Evolutionary conservation across 2,888 invertebrate species (phyloP), one percentile per base, ranked within the genome.

Genomic region (Andrena fulva): DNA sequence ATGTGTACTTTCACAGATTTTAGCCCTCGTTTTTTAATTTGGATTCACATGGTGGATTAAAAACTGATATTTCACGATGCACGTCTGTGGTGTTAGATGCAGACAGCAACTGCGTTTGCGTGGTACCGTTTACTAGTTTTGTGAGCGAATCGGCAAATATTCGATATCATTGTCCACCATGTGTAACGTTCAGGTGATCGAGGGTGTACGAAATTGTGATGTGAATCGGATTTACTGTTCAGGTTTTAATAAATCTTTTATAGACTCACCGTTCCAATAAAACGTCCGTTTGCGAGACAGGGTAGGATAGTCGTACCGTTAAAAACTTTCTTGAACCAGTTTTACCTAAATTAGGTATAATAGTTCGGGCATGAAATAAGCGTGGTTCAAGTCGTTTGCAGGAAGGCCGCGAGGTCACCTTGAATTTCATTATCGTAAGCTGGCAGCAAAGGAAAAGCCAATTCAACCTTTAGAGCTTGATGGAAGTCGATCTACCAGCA

Each of bases 361-460:
- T 42, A 42, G 4, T 42, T 42, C 42, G 42, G 42, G 42, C 4
- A 42, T 42, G 4, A 42, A 42, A 3, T 42, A 42, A 42, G 42
- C 1, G 42, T 42, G 42, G 42, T 16, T 42, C 16, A 16, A 42
- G 42, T 5, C 42, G 42, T 16, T 42, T 4, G 5, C 16, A 5
- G 42, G 16, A 42, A 42, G 16, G 16, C 16, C 42, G 42, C 42
- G 42, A 16, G 42, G 42, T 42, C 16, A 42, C 42, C 42, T 42
- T 42, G 42, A 42, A 42, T 42, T 42, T 42, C 16, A 42, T 42
- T 42, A 42, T 42, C 42, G 42, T 42, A 42, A 42, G 42, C 42
- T 5, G 16, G 42, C 42, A 42, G 16, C 64, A 48, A 42, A 48
- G 42, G 64, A 66, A 48, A 66, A 66, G n/a, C 48, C 48, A 66